Evolutionary conservation across 2,888 invertebrate genomes (phyloP).

Genomic region (Vesta saturnalis): DNA sequence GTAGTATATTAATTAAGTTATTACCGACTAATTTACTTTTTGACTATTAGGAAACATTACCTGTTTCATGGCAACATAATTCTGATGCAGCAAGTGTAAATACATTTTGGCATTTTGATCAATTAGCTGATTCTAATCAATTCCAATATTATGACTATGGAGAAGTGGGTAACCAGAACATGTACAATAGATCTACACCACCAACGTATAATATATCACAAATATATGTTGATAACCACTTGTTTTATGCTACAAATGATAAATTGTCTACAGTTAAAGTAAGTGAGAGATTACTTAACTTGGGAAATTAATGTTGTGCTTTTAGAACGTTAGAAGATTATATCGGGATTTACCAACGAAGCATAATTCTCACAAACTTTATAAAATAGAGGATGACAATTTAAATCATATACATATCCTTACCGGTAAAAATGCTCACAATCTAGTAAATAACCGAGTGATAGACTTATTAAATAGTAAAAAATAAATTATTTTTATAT

Average conservation of each 20-base stretch:
- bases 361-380: no score
- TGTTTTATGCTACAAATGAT: not conserved
- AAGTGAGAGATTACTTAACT: no score
- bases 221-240: not conserved
- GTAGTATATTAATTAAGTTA: not conserved
- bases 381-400: no score
- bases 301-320: no score
- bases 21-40: not conserved
- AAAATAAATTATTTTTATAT: no score
- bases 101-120: not conserved
- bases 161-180: not conserved
- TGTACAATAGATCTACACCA: not conserved
- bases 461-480: no score
- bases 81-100: not conserved
- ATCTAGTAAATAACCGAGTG: no score
- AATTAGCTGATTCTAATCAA: not conserved
- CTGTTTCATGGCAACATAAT: not conserved
- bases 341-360: no score
- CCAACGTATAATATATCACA: not conserved
- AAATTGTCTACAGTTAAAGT: not conserved
- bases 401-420: no score
- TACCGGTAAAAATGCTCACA: no score
- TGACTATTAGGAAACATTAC: constrained; percentile 9
- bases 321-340: no score
- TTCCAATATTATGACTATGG: not conserved